Percentiles rank a stretch among this genome's conserved stretches.
Conservation (phyloP, 2,113 vertebrate species). For the Otolemur garnettii region DNA sequence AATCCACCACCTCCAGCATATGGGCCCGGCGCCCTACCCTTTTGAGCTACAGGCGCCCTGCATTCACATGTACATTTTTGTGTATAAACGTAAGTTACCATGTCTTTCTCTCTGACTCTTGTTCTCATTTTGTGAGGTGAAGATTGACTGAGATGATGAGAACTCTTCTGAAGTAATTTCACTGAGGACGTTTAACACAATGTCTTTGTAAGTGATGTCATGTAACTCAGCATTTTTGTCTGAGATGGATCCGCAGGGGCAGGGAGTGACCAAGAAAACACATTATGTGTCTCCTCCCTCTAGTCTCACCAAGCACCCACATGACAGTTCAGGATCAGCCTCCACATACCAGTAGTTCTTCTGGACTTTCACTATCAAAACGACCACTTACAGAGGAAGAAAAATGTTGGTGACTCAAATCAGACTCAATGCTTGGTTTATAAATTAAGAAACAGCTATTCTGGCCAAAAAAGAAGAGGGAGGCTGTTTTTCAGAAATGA, state of each 20-base stretch:
- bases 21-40: no score
- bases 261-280: neutral
- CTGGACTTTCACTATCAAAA: neutral
- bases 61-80: neutral
- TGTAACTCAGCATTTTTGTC: constrained; percentile 2
- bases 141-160: neutral
- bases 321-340: neutral
- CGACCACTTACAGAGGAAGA: neutral
- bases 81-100: neutral
- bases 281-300: neutral
- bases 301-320: neutral
- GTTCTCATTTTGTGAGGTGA: neutral
- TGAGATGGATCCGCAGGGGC: neutral
- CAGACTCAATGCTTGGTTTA: neutral
- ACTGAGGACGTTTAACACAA: neutral
- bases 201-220: neutral
- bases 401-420: neutral
- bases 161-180: neutral
- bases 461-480: neutral
- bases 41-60: no score
- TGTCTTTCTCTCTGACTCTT: neutral
- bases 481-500: neutral
- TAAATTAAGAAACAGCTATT: neutral
- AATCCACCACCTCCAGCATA: no score
- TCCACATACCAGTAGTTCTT: neutral